These are phyloP conservation scores for Clavelina lepadiformis DNA, from an alignment of 23 tunicate species.

Conservation along the genomic window DNA sequence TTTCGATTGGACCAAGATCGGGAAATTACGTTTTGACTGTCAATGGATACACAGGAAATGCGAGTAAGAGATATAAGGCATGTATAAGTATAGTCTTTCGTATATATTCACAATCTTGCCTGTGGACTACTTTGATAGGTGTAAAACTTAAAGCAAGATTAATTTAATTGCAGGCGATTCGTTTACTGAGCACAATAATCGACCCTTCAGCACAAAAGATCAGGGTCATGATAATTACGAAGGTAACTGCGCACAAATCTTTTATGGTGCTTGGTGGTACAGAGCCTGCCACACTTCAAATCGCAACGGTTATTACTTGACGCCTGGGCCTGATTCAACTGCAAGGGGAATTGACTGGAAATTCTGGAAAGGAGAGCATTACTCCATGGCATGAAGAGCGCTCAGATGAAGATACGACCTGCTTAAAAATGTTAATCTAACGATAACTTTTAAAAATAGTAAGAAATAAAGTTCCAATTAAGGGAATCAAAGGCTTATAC, in stretches of 20 bases:
- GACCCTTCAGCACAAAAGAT: neutral
- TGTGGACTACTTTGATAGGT: too few relatives aligned
- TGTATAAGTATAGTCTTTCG: too few relatives aligned
- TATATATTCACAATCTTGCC: too few relatives aligned
- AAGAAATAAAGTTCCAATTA: too few relatives aligned
- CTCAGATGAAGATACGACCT: conserved; percentile 12
- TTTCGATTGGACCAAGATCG: neutral
- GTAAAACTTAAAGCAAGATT: too few relatives aligned
- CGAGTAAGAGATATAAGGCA: too few relatives aligned
- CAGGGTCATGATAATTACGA: conserved; percentile 7
- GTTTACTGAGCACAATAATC: neutral
- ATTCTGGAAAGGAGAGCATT: neutral
- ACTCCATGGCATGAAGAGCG: conserved; percentile 12
- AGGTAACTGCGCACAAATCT: conserved; percentile 1
- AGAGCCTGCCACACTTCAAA: conserved; percentile 21
- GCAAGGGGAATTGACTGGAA: conserved; percentile 5
- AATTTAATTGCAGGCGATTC: conserved; percentile 25
- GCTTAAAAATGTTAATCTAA: too few relatives aligned
- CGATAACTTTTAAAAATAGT: too few relatives aligned
- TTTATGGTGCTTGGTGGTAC: conserved; percentile 25
- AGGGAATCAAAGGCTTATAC: too few relatives aligned
- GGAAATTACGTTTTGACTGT: neutral
- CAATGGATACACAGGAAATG: neutral
- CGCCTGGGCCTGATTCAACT: neutral
- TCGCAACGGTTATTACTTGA: conserved; percentile 10